A percentile compares a stretch with the other conserved stretches of the same genome.
phyloP scores from a whole-genome alignment of 2,888 invertebrate species.

The Yponomeuta malinellus region DNA sequence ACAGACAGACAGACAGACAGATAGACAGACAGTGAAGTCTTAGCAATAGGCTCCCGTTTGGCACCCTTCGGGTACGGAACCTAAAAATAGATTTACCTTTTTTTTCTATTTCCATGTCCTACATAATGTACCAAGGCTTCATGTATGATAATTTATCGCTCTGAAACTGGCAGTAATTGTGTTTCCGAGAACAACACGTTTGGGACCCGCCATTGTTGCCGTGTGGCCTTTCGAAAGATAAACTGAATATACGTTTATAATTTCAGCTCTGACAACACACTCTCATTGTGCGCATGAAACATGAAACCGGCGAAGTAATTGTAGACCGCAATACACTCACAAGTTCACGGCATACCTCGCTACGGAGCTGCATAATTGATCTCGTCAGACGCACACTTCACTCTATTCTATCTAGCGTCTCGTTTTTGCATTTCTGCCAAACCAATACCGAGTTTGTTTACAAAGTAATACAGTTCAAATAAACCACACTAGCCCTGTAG shows the following conservation, averaged over 20 bases:
- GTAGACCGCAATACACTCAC: neutral
- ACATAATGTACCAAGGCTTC: too few species aligned
- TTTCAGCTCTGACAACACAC: neutral
- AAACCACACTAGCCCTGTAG: neutral
- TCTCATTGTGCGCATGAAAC: neutral
- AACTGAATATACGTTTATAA: slow-evolving; percentile 1
- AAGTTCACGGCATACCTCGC: neutral
- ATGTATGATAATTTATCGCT: neutral
- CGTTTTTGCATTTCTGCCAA: neutral
- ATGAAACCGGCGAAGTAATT: neutral
- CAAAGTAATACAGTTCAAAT: neutral
- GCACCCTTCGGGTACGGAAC: too few species aligned
- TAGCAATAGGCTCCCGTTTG: too few species aligned
- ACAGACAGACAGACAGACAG: too few species aligned
- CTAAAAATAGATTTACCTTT: too few species aligned
- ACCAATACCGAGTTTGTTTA: neutral
- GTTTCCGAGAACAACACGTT: neutral
- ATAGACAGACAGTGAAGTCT: too few species aligned
- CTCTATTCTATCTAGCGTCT: slow-evolving; percentile 27
- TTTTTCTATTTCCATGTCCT: neutral
- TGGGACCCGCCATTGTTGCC: neutral
- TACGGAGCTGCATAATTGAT: slow-evolving; percentile 48
- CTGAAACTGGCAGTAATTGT: neutral
- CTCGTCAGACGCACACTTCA: slow-evolving; percentile 23
- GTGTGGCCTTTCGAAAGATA: neutral